Percentiles rank a stretch among this genome's conserved stretches.
Evolutionary conservation across 2,888 invertebrate species (phyloP).

Genomic region (Amphipoea oculea): DNA sequence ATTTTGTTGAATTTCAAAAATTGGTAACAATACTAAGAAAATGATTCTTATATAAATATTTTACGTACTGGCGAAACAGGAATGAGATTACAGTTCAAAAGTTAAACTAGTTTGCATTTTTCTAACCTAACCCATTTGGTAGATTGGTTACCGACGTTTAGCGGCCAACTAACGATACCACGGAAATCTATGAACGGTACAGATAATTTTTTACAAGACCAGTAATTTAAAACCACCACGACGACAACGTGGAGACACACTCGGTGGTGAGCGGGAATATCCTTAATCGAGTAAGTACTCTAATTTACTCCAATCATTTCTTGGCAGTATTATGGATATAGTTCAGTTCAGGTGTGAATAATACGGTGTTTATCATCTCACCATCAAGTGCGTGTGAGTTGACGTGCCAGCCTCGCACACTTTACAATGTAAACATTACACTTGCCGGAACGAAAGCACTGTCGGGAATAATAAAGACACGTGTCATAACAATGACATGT

Average conservation of each 20-base stretch:
- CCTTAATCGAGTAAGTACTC: too few relatives aligned
- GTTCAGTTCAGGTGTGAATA: neutral
- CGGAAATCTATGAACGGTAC: too few relatives aligned
- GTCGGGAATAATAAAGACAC: slow-evolving; percentile 15
- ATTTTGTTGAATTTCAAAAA: neutral
- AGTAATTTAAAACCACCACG: too few relatives aligned
- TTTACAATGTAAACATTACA: slow-evolving; percentile 18
- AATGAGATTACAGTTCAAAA: neutral
- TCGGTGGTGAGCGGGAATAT: too few relatives aligned
- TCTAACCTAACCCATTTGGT: neutral
- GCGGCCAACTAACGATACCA: too few relatives aligned
- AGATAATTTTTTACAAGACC: too few relatives aligned
- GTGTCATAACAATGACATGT: slow-evolving; percentile 15
- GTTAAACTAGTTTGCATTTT: neutral
- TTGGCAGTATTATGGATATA: neutral
- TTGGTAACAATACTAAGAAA: neutral
- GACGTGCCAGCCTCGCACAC: neutral
- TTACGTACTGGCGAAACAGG: too few relatives aligned
- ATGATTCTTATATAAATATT: too few relatives aligned
- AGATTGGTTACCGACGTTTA: too few relatives aligned
- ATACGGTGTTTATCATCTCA: slow-evolving; percentile 19
- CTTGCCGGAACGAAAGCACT: slow-evolving; percentile 20
- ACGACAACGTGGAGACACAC: too few relatives aligned
- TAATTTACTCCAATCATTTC: too few relatives aligned
- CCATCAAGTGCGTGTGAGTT: slow-evolving; percentile 1